phyloP scores from a whole-genome alignment of 1,140 invertebrate species.

The Cotesia glomerata region DNA sequence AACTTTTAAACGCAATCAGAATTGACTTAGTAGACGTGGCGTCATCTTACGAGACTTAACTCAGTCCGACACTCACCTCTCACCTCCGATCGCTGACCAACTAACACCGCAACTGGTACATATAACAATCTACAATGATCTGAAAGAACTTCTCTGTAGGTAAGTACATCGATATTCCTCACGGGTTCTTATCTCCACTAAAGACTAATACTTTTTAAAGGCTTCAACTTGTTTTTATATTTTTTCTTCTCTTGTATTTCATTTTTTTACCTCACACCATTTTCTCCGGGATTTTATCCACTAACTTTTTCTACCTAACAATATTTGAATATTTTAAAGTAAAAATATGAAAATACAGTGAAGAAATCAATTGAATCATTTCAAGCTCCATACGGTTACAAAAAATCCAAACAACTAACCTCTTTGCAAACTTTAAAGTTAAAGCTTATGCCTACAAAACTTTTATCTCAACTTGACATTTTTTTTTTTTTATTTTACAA shows the following conservation, averaged over 20 bases:
- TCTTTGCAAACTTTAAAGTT: too few relatives aligned
- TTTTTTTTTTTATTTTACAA: too few relatives aligned
- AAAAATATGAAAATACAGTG: background rate
- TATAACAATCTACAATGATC: background rate
- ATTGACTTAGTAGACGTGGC: constrained; percentile 1
- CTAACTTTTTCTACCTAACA: too few relatives aligned
- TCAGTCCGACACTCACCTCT: background rate
- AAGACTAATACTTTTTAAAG: background rate
- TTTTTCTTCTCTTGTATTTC: background rate
- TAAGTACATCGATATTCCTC: background rate
- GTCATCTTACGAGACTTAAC: background rate
- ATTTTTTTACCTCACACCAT: too few relatives aligned
- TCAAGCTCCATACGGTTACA: background rate
- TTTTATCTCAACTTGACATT: too few relatives aligned
- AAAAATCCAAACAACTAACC: background rate
- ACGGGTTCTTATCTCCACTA: background rate
- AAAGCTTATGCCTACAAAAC: too few relatives aligned
- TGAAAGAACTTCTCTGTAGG: too few relatives aligned
- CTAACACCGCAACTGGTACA: background rate
- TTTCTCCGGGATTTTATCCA: too few relatives aligned
- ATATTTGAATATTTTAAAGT: constrained; percentile 12
- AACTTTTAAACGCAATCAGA: background rate
- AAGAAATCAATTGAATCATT: constrained; percentile 12
- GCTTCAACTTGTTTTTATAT: too few relatives aligned
- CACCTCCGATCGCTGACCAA: background rate